Conservation (phyloP, 2,797 vertebrate species). For the Furcifer pardalis region DNA sequence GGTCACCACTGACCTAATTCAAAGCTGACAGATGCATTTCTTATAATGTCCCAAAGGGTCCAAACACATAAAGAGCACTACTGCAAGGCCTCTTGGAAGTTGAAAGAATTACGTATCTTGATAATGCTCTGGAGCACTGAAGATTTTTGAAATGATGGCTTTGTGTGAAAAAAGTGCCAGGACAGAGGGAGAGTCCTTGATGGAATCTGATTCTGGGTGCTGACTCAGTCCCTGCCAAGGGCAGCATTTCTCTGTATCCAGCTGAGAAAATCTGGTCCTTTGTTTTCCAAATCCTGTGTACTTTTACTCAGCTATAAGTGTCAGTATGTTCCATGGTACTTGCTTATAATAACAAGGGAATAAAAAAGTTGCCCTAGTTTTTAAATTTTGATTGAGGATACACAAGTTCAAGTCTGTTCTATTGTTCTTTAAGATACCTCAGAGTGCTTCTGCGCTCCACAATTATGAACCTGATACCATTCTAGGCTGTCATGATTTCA, state of each 20-base stretch:
- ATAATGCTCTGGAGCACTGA: neutral
- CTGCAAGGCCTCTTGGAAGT: neutral
- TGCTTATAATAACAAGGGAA: neutral
- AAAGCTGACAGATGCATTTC: no score
- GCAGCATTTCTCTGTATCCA: no score
- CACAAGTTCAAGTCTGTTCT: neutral
- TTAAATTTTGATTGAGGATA: no score
- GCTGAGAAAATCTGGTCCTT: no score
- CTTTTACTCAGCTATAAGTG: neutral
- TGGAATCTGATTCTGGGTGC: no score
- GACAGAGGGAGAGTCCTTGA: neutral
- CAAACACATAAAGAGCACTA: neutral
- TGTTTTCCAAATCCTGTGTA: neutral
- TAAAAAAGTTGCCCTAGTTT: neutral
- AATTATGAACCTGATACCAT: no score
- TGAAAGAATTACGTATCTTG: no score
- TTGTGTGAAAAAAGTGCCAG: neutral
- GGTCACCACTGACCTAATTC: no score
- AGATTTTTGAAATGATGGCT: neutral
- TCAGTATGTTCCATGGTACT: neutral
- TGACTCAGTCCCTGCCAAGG: no score
- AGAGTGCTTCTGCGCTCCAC: neutral
- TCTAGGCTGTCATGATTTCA: no score
- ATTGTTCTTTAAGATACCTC: neutral
- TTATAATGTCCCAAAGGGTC: no score